Percentiles rank a stretch among this genome's conserved stretches.
These are phyloP conservation scores for Caenorhabditis auriculariae DNA, from an alignment of 2,888 invertebrate genomes.

Conservation along the genomic window DNA sequence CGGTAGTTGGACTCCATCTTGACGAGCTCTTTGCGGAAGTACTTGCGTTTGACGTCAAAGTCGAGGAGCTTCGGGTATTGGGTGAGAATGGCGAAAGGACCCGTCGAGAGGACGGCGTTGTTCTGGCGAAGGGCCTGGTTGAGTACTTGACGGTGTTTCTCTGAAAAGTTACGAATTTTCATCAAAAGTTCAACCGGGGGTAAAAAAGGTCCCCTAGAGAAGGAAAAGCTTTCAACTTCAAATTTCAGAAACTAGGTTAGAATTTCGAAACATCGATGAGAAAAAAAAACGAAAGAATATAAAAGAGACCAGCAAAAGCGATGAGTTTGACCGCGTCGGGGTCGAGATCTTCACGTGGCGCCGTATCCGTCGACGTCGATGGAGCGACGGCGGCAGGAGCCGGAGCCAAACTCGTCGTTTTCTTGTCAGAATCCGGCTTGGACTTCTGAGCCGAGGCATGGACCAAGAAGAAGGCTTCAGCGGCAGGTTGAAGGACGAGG, in stretches of 20 bases:
- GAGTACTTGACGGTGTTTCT: constrained; percentile 82
- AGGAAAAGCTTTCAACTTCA: neutral
- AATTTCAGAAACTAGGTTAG: too few species aligned
- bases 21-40: constrained; percentile 84
- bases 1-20: constrained; percentile 72
- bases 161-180: constrained; percentile 64
- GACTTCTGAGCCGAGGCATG: constrained; percentile 69
- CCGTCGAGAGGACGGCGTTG: constrained; percentile 64
- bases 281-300: neutral
- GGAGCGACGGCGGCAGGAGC: constrained; percentile 8
- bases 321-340: constrained; percentile 78
- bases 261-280: too few species aligned
- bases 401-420: constrained; percentile 10
- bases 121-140: constrained; percentile 83
- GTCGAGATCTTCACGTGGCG: constrained; percentile 63
- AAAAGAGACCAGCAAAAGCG: constrained; percentile 74
- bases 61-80: constrained; percentile 84
- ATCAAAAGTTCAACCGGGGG: too few species aligned
- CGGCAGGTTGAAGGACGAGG: constrained; percentile 81
- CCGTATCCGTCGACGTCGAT: constrained; percentile 16
- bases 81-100: constrained; percentile 83
- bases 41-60: constrained; percentile 84
- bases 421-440: constrained; percentile 18
- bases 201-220: too few species aligned
- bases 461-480: constrained; percentile 86